Conservation (phyloP, 2,113 vertebrate species). For the Meriones unguiculatus region DNA sequence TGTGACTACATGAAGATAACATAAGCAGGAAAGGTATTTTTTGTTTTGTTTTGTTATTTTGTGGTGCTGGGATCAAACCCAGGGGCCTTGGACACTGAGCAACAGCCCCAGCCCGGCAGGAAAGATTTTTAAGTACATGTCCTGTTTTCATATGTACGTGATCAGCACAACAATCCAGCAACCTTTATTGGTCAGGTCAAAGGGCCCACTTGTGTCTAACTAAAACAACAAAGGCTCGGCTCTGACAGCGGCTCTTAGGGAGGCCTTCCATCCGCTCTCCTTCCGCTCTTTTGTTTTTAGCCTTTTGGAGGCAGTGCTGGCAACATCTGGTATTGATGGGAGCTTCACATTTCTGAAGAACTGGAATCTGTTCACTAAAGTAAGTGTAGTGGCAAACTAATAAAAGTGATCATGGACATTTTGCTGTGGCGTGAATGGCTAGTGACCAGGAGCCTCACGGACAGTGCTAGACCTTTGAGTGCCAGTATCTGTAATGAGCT, state of each 20-base stretch:
- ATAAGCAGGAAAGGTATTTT: neutral
- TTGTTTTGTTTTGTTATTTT: neutral
- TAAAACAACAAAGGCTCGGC: conserved; percentile 42
- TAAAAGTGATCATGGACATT: conserved; percentile 14
- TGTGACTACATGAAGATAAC: conserved; percentile 12
- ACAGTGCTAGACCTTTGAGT: neutral
- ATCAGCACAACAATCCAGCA: conserved; percentile 1
- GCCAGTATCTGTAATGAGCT: neutral
- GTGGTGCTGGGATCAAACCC: neutral
- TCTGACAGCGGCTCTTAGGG: conserved; percentile 17
- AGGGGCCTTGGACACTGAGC: neutral
- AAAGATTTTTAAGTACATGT: neutral
- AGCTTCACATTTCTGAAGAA: conserved; percentile 52
- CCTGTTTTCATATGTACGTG: conserved; percentile 49
- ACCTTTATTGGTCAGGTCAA: conserved; percentile 7
- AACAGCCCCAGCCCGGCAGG: neutral
- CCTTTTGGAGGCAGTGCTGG: conserved; percentile 13
- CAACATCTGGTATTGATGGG: conserved; percentile 59
- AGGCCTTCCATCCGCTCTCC: neutral
- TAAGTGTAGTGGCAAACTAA: conserved; percentile 6
- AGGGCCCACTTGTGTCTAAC: conserved; percentile 29
- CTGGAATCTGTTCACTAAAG: conserved; percentile 58
- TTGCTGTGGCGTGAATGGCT: neutral
- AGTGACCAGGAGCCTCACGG: neutral
- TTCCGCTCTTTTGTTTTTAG: conserved; percentile 60